Evolutionary conservation across 2,113 vertebrate species (phyloP).

Genomic region (Brevimyrus niger): DNA sequence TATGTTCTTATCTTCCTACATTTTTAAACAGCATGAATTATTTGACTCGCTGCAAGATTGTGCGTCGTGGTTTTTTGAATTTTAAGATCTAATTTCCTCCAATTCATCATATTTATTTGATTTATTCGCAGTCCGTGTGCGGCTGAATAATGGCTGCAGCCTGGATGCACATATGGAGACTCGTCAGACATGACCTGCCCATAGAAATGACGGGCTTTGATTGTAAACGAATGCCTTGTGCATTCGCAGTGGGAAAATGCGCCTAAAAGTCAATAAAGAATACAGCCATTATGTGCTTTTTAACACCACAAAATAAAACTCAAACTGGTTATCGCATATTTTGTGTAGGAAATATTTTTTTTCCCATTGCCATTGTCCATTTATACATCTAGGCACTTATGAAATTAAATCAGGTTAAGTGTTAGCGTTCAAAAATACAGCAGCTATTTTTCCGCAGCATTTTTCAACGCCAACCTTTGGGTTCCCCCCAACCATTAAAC

Average conservation of each 20-base stretch:
- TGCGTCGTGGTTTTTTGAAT: background rate
- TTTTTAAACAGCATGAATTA: background rate
- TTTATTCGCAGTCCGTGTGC: background rate
- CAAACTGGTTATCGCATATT: background rate
- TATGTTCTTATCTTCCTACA: background rate
- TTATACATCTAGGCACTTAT: background rate
- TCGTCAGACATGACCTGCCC: background rate
- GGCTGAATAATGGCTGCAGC: background rate
- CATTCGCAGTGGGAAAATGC: background rate
- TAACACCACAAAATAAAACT: background rate
- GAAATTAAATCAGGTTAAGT: background rate
- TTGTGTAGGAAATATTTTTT: background rate
- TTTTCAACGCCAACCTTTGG: background rate
- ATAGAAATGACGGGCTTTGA: background rate
- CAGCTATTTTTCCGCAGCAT: background rate
- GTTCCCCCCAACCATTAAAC: background rate
- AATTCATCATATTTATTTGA: background rate
- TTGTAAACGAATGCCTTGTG: background rate
- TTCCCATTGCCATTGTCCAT: background rate
- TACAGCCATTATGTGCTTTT: background rate
- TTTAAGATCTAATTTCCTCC: conserved; percentile 1
- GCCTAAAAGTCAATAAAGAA: background rate
- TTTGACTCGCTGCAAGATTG: background rate
- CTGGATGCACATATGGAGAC: background rate
- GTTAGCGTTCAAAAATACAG: background rate